Percentiles rank a stretch among this genome's conserved stretches.
phyloP scores from a whole-genome alignment of 2,888 invertebrate genomes.

The Rotaria sp. region DNA sequence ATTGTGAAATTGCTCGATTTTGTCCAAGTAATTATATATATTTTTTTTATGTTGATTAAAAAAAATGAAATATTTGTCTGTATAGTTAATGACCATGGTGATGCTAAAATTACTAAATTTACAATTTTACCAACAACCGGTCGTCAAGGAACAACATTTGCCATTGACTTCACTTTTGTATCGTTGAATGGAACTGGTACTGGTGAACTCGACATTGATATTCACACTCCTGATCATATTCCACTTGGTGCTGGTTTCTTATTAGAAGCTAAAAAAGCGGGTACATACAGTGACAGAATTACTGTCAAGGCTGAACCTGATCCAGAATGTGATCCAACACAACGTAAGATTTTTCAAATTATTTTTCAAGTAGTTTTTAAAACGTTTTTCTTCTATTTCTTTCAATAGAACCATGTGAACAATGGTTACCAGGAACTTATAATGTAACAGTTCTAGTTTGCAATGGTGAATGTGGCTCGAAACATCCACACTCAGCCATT shows the following conservation, averaged over 20 bases:
- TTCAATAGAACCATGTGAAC: constrained; percentile 45
- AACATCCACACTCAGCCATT: constrained; percentile 48
- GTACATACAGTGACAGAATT: constrained; percentile 45
- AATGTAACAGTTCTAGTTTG: constrained; percentile 47
- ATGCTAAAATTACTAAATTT: constrained; percentile 46
- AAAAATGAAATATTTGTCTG: neutral
- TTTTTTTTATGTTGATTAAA: neutral
- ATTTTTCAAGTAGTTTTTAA: too few species aligned
- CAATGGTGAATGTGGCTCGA: constrained; percentile 50
- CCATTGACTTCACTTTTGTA: constrained; percentile 43
- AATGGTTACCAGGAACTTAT: constrained; percentile 49
- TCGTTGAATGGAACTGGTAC: constrained; percentile 49
- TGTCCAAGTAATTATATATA: constrained; percentile 42
- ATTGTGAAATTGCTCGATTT: constrained; percentile 46
- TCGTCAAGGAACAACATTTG: constrained; percentile 45
- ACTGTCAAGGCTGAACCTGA: constrained; percentile 47
- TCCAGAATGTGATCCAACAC: constrained; percentile 49
- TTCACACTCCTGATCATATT: constrained; percentile 43
- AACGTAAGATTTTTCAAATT: constrained; percentile 41
- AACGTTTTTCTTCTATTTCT: neutral
- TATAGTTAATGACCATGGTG: constrained; percentile 46
- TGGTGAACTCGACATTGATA: constrained; percentile 46
- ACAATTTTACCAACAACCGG: constrained; percentile 44
- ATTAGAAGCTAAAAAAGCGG: constrained; percentile 45
- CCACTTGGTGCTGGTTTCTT: constrained; percentile 42